These are phyloP conservation scores for Pardosa pseudoannulata DNA, from an alignment of 2,888 invertebrate genomes.

Conservation along the genomic window DNA sequence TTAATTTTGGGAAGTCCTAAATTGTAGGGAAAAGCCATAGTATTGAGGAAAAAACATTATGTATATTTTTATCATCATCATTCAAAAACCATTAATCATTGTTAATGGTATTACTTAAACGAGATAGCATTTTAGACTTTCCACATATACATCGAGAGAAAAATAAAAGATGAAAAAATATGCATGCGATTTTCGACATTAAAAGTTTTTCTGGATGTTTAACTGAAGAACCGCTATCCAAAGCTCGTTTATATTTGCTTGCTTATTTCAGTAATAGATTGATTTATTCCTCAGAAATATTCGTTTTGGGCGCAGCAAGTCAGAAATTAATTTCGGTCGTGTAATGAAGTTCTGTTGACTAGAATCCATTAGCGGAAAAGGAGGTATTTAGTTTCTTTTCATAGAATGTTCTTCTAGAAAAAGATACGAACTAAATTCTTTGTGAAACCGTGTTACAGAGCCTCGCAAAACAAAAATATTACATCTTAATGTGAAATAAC, in stretches of 20 bases:
- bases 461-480: no score
- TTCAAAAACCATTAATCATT: conserved; percentile 3
- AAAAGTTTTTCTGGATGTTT: background rate
- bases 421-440: no score
- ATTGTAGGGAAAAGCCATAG: background rate
- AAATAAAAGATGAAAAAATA: background rate
- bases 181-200: background rate
- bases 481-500: no score
- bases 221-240: background rate
- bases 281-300: background rate
- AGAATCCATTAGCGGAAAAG: no score
- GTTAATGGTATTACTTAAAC: conserved; percentile 8
- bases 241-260: background rate
- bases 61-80: conserved; percentile 17
- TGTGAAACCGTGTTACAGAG: no score
- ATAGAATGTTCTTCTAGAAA: no score
- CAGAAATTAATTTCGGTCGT: background rate
- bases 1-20: background rate
- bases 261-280: background rate
- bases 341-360: no score
- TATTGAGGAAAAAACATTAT: background rate
- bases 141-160: background rate
- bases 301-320: background rate
- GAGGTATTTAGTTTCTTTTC: no score
- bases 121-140: background rate